These are phyloP conservation scores for Hexactinellida sp. DNA, from an alignment of 37 sponge, comb jelly and placozoan species.

Conservation along the genomic window DNA sequence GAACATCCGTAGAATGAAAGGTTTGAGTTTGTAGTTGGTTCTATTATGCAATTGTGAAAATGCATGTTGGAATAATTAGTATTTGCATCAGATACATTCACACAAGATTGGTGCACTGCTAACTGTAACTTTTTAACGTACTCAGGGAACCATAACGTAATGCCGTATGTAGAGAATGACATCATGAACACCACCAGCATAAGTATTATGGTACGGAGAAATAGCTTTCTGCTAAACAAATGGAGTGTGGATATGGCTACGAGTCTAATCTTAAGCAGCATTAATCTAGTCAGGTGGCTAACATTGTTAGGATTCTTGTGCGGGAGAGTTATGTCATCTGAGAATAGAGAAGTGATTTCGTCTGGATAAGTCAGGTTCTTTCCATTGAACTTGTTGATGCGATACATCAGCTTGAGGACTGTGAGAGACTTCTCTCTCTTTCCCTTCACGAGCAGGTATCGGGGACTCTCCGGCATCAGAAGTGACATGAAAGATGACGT, in stretches of 20 bases:
- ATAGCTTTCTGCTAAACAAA: neutral
- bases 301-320: neutral
- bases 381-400: neutral
- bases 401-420: neutral
- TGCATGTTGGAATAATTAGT: neutral
- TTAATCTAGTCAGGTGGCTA: neutral
- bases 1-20: neutral
- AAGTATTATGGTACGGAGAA: neutral
- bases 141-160: conserved; percentile 85
- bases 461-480: conserved; percentile 62
- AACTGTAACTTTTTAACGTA: conserved; percentile 44
- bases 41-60: neutral
- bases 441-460: conserved; percentile 29
- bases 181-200: neutral
- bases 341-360: neutral
- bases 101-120: neutral
- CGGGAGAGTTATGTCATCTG: neutral
- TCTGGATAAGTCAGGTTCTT: neutral
- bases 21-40: neutral
- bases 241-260: neutral
- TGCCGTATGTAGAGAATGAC: conserved; percentile 52
- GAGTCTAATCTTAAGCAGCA: neutral
- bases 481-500: conserved; percentile 36
- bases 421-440: neutral
- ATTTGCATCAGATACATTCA: neutral